Conservation (phyloP, 2,888 invertebrate species). For the Acleris sparsana region DNA sequence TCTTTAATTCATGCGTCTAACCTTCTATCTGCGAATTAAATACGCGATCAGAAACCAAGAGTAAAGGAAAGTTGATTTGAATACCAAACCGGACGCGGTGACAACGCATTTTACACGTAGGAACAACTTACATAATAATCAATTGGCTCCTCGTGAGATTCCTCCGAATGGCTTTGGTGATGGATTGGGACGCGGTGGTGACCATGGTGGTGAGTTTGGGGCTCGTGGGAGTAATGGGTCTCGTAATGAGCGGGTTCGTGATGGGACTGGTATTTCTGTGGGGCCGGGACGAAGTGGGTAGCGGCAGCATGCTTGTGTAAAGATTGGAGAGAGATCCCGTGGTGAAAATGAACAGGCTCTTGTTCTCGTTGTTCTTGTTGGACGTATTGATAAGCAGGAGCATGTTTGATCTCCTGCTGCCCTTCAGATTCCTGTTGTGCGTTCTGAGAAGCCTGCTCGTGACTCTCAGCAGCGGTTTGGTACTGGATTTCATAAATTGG, state of each 20-base stretch:
- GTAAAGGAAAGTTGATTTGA: conserved; percentile 68
- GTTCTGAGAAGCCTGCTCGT: conserved; percentile 61
- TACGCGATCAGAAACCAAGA: conserved; percentile 54
- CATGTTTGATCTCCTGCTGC: conserved; percentile 37
- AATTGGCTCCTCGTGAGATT: conserved; percentile 67
- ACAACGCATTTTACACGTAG: conserved; percentile 44
- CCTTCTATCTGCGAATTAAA: conserved; percentile 47
- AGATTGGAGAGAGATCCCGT: conserved; percentile 21
- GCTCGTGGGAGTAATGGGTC: conserved; percentile 44
- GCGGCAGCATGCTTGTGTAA: conserved; percentile 39
- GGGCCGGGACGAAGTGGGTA: conserved; percentile 47
- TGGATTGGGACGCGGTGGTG: conserved; percentile 45
- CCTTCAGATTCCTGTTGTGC: conserved; percentile 45
- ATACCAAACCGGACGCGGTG: conserved; percentile 54
- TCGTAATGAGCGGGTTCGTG: conserved; percentile 47
- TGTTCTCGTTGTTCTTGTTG: conserved; percentile 9
- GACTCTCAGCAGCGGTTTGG: conserved; percentile 43
- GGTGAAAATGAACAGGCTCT: conserved; percentile 29
- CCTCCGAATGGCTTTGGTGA: conserved; percentile 51
- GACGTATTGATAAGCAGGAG: conserved; percentile 18
- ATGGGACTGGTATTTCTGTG: conserved; percentile 50
- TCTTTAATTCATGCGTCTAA: conserved; percentile 48
- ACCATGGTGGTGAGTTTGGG: conserved; percentile 51
- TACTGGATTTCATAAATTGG: conserved; percentile 55
- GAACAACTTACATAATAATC: conserved; percentile 76